These are phyloP conservation scores for Rotaria sp. DNA, from an alignment of 2,888 invertebrate species.

Conservation along the genomic window DNA sequence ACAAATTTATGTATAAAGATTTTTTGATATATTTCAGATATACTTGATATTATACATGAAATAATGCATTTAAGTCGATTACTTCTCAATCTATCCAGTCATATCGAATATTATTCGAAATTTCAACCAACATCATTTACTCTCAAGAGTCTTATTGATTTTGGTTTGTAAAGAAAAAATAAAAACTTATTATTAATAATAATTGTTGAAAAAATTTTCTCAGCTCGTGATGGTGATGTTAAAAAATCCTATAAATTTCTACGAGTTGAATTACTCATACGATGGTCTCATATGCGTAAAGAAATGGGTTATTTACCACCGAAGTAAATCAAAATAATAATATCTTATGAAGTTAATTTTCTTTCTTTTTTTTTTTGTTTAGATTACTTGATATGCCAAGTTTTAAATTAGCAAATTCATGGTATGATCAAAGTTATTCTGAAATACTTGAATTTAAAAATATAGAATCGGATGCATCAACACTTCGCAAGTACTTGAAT, in stretches of 20 bases:
- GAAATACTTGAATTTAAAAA: conserved; percentile 65
- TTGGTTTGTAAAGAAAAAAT: not conserved
- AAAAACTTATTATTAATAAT: not conserved
- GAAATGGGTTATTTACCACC: conserved; percentile 63
- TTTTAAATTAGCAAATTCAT: not conserved
- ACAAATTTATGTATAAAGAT: no score
- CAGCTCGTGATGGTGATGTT: conserved; percentile 3
- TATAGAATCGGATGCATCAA: conserved; percentile 46
- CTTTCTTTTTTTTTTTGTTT: not conserved
- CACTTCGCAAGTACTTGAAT: conserved; percentile 25
- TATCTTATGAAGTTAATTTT: not conserved
- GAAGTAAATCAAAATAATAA: not conserved
- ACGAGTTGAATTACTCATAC: conserved; percentile 74
- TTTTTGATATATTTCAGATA: no score
- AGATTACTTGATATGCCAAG: conserved; percentile 24
- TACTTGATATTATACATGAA: no score
- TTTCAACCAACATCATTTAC: conserved; percentile 39
- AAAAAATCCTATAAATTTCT: conserved; percentile 80
- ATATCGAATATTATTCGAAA: conserved; percentile 37
- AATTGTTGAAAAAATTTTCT: not conserved
- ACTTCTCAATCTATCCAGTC: not conserved
- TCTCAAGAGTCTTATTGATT: conserved; percentile 7
- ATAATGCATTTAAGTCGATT: conserved; percentile 7
- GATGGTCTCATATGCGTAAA: conserved; percentile 52
- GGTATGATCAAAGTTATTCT: not conserved